Conservation (phyloP, 2,888 invertebrate genomes). For the Callyntrura guangdongensis region DNA sequence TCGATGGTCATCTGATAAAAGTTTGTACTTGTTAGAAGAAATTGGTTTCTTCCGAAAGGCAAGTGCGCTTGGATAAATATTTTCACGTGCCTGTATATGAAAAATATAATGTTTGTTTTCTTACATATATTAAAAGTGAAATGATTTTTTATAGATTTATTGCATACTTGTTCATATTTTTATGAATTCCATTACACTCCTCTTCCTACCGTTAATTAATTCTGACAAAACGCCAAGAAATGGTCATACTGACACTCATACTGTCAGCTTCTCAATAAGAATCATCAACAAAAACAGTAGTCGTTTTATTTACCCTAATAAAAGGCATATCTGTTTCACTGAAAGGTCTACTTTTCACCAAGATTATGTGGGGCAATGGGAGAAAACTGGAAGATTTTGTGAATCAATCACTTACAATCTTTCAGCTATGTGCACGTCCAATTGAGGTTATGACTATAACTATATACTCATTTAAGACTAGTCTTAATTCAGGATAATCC, state of each 20-base stretch:
- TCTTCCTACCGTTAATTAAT: neutral
- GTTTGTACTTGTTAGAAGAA: neutral
- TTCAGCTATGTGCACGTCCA: neutral
- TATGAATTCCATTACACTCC: neutral
- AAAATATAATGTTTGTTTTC: too few species aligned
- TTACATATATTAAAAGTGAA: too few species aligned
- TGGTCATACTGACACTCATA: too few species aligned
- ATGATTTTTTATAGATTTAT: neutral
- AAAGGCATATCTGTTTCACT: neutral
- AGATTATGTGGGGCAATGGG: neutral
- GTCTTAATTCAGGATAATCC: too few species aligned
- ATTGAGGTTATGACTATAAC: neutral
- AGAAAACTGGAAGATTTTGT: neutral
- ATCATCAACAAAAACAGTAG: neutral
- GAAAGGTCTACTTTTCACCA: neutral
- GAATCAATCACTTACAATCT: neutral
- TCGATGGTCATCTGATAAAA: neutral
- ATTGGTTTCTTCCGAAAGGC: neutral
- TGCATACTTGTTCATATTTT: neutral
- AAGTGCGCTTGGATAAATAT: neutral
- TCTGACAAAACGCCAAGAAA: too few species aligned
- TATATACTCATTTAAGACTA: too few species aligned
- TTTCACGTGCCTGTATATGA: too few species aligned
- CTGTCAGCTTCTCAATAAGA: neutral
- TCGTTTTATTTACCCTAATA: neutral